Base-by-base conservation (phyloP, 2,113 vertebrate genomes). In the Anoplopoma fimbria region DNA sequence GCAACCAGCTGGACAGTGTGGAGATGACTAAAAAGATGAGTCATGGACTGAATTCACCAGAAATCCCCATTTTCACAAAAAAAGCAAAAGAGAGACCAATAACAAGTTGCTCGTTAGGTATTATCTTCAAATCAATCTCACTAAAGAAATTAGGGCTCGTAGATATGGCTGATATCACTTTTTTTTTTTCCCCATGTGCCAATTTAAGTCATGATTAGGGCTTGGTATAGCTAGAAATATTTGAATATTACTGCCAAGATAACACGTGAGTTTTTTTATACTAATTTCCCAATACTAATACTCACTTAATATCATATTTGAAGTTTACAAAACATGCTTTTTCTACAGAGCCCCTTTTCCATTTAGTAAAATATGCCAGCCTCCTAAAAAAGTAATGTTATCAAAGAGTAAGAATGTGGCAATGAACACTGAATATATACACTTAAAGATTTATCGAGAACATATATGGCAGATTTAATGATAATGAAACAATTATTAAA, bases 1-100 rank as follows among this genome's bases (percentile, higher is more conserved):
- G 92, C 88, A 93, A 93, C 90, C 73, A 77, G 77, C 68, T 80
- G 80, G 84, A 75, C 21, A 0, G 65, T 9, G 73, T 62, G 71
- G 57, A 72, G 75, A 81, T 71, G 74, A 81, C 67, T 68, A 80
- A 49, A 82, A 74, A 77, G 78, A 89, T 91, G 88, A 92, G 81
- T 92, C 86, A 93, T n/a, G 67, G 69, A 21, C 74, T 45, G 60
- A 82, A 67, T 67, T 63, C 61, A 79, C 9, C 17, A 77, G 79
- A 89, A 84, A 89, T 76, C 27, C 83, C 83, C 64, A 31, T 65
- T 81, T 74, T 64, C 53, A 84, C 58, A 72, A 75, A 76, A 31
- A 21, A 64, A 77, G 73, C 40, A 40, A 27, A 34, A 23, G 45
- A 57, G 70, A 49, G 19, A 84, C 25, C 64, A 38, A 36, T 1